Conservation (phyloP, 2,113 vertebrate genomes). For the Paradisaea rubra region DNA sequence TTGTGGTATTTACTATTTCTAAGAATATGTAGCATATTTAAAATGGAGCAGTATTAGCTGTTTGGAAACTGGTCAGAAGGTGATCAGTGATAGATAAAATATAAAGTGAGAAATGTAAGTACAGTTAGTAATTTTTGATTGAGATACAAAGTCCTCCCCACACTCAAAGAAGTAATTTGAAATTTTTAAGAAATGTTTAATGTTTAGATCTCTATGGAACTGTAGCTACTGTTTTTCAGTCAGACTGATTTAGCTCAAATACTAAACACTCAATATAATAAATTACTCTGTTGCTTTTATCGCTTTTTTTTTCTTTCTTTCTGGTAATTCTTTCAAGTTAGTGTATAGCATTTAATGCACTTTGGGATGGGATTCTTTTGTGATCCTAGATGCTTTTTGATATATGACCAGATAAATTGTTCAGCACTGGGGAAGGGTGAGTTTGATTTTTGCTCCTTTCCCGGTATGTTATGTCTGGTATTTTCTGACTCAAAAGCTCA, state of each 20-base stretch:
- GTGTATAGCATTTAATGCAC: neutral
- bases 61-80: neutral
- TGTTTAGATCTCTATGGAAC: neutral
- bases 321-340: neutral
- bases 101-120: neutral
- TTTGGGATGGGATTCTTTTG: neutral
- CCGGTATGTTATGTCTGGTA: neutral
- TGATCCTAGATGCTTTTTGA: neutral
- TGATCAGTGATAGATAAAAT: neutral
- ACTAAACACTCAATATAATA: neutral
- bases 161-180: neutral
- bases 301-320: neutral
- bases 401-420: neutral
- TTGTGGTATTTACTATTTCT: neutral
- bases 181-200: neutral
- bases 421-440: accelerated
- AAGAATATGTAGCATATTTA: neutral
- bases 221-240: neutral
- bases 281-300: neutral
- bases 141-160: neutral
- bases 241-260: neutral
- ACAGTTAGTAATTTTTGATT: neutral
- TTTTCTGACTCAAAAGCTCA: neutral
- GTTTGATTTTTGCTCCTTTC: neutral
- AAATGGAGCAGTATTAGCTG: neutral